Evolutionary conservation across 1,140 invertebrate species (phyloP).

Genomic region (Tetraneura akinire): DNA sequence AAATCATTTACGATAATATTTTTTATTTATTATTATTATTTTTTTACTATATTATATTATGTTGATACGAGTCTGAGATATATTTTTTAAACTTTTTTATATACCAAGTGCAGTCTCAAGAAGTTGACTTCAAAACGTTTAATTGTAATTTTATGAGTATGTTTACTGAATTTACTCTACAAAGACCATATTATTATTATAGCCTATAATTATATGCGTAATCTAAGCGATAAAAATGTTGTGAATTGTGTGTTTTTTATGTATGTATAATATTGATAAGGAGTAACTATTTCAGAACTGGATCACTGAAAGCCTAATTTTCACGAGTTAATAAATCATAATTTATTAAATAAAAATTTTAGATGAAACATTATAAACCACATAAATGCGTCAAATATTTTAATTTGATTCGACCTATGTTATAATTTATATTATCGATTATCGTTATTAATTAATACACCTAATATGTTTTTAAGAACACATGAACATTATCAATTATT

Average conservation of each 20-base stretch:
- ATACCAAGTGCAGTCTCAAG: conserved; percentile 40
- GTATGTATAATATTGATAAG: too few species aligned
- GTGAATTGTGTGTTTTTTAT: not conserved
- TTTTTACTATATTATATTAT: not conserved
- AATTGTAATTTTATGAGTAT: not conserved
- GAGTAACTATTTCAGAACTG: not conserved
- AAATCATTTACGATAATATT: not conserved
- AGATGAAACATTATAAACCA: too few species aligned
- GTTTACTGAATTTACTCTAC: not conserved
- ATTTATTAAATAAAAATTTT: too few species aligned
- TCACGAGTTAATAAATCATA: too few species aligned
- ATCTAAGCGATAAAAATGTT: conserved; percentile 35
- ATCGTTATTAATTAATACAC: too few species aligned
- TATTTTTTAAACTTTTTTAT: not conserved
- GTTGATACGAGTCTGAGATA: not conserved
- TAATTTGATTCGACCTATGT: too few species aligned
- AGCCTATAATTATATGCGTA: not conserved
- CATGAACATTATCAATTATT: too few species aligned
- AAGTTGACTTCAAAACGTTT: conserved; percentile 39
- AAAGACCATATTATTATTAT: not conserved
- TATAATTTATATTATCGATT: not conserved
- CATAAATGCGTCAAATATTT: too few species aligned
- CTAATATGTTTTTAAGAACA: too few species aligned
- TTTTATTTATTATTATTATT: too few species aligned
- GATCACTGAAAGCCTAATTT: not conserved